phyloP scores from a whole-genome alignment of 2,797 vertebrate genomes.

The Apodemus agrarius region DNA sequence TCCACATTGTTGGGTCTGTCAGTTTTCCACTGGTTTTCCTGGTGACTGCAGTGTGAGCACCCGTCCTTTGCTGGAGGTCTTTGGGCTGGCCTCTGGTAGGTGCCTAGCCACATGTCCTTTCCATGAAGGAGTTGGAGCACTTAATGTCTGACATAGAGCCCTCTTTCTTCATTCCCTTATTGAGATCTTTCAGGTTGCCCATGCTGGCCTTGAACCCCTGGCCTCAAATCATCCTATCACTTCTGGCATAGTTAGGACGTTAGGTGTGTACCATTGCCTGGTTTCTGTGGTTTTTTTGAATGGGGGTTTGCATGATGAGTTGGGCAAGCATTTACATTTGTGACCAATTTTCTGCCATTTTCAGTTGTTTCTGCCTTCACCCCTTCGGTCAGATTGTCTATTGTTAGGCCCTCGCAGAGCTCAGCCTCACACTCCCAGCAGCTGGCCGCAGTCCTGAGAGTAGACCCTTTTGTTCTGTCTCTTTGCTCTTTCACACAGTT shows the following conservation, averaged over 20 bases:
- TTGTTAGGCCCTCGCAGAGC: not conserved
- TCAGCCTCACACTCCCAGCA: not conserved
- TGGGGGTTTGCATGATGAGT: not conserved
- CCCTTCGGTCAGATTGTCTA: not conserved
- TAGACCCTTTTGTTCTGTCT: not conserved
- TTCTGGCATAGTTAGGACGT: not conserved
- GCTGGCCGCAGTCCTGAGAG: too few species aligned
- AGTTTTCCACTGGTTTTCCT: not conserved
- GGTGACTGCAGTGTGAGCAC: not conserved
- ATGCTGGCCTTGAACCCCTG: not conserved
- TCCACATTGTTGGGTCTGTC: not conserved
- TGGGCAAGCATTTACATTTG: not conserved
- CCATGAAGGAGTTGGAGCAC: not conserved
- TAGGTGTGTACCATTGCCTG: not conserved
- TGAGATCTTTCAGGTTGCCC: not conserved
- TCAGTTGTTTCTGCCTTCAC: not conserved
- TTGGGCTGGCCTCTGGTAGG: not conserved
- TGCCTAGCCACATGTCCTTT: not conserved
- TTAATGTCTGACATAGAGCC: not conserved
- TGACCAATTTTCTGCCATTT: not conserved
- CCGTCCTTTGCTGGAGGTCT: not conserved
- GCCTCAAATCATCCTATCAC: not conserved
- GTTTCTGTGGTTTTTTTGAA: not conserved
- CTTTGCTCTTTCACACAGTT: not conserved
- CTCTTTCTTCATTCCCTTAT: not conserved